Conservation (phyloP, 1,140 invertebrate species). For the Bombus waltoni region DNA sequence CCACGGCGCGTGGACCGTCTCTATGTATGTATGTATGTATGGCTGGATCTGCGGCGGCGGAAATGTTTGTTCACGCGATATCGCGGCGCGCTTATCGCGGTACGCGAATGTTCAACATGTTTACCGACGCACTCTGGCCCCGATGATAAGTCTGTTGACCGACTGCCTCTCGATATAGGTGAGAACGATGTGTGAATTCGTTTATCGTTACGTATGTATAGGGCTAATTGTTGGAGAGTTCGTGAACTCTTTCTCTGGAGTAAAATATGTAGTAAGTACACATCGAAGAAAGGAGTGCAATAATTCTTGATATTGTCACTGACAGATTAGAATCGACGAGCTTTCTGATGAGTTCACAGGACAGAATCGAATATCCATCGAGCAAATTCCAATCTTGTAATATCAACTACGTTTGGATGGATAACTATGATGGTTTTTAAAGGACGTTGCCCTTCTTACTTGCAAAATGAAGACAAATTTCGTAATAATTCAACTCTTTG, state of each 20-base stretch:
- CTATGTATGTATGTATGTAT: neutral
- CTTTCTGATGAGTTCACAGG: neutral
- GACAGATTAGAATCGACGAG: neutral
- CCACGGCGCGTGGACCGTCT: neutral
- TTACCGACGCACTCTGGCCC: slow-evolving; percentile 46
- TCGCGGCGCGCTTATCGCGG: slow-evolving; percentile 9
- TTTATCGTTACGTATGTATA: neutral
- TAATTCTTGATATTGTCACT: too few species aligned
- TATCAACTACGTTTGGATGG: neutral
- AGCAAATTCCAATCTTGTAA: neutral
- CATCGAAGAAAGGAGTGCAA: neutral
- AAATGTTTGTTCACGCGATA: slow-evolving; percentile 5
- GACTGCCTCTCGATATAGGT: slow-evolving; percentile 29
- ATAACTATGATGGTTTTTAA: neutral
- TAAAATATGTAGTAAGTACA: neutral
- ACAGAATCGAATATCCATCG: neutral
- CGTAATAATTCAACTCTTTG: too few species aligned
- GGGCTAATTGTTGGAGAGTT: neutral
- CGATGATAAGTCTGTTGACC: slow-evolving; percentile 43
- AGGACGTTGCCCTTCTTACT: too few species aligned
- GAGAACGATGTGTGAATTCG: neutral
- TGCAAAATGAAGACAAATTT: too few species aligned
- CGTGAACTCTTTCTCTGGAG: neutral
- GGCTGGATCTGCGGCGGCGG: neutral
- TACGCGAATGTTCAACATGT: slow-evolving; percentile 46